Evolutionary conservation across 2,797 vertebrate genomes (phyloP).

Genomic region (Lagorchestes hirsutus): DNA sequence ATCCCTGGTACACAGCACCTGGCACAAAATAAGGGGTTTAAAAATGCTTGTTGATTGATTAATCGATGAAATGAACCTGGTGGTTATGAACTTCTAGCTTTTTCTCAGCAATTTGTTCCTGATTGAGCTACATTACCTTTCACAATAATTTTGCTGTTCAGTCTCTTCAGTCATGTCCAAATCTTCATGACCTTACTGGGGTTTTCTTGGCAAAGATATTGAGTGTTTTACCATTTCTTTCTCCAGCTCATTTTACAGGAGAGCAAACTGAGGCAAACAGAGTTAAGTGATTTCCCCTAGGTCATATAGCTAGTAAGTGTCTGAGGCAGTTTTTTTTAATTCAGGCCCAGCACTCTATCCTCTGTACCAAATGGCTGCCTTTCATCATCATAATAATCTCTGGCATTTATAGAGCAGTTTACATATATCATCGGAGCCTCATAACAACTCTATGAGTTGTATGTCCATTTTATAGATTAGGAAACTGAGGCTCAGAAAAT

Average conservation of each 20-base stretch:
- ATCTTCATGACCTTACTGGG: no score
- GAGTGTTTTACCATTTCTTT: not conserved
- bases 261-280: not conserved
- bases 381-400: not conserved
- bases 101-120: not conserved
- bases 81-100: not conserved
- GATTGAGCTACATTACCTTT: not conserved
- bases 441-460: not conserved
- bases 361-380: not conserved
- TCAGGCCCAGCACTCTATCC: not conserved
- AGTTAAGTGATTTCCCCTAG: not conserved
- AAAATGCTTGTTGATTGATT: conserved; percentile 21
- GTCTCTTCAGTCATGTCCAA: not conserved
- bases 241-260: not conserved
- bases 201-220: no score
- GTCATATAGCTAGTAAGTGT: not conserved
- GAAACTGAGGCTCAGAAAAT: not conserved
- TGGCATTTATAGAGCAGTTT: not conserved
- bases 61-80: not conserved
- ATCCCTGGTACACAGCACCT: not conserved
- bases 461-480: not conserved
- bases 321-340: not conserved
- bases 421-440: not conserved
- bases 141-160: not conserved
- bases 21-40: not conserved